Conservation (phyloP, 1,140 invertebrate species). For the Asobara japonica region DNA sequence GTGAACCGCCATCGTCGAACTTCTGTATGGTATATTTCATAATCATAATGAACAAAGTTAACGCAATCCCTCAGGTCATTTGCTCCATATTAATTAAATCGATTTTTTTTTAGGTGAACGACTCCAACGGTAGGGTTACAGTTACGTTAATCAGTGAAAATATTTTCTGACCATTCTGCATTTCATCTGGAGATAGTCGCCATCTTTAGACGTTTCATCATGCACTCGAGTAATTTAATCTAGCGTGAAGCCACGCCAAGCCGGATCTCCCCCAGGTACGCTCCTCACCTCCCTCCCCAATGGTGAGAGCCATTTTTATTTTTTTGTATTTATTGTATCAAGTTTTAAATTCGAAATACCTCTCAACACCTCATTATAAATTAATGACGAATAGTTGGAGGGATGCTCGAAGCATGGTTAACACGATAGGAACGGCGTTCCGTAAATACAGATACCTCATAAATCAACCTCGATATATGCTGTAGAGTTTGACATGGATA, state of each 20-base stretch:
- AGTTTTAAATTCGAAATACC: background rate
- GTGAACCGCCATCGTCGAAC: background rate
- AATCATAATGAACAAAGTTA: background rate
- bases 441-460: background rate
- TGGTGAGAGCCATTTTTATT: too few relatives aligned
- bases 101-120: background rate
- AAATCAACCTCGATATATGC: slow-evolving; percentile 10
- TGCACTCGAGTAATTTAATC: slow-evolving; percentile 9
- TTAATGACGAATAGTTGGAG: slow-evolving; percentile 7
- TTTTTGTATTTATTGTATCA: background rate
- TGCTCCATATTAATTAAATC: background rate
- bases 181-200: background rate
- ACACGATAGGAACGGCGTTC: background rate
- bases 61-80: slow-evolving; percentile 8
- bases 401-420: background rate
- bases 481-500: slow-evolving; percentile 8
- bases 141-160: background rate
- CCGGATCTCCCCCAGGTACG: background rate
- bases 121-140: background rate
- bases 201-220: slow-evolving; percentile 2
- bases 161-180: background rate
- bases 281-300: background rate
- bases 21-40: background rate
- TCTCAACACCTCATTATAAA: slow-evolving; percentile 7
- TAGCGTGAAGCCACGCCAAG: slow-evolving; percentile 18